Evolutionary conservation across 2,888 invertebrate species (phyloP), one percentile per base, ranked within the genome.

Genomic region (Hedya salicella): DNA sequence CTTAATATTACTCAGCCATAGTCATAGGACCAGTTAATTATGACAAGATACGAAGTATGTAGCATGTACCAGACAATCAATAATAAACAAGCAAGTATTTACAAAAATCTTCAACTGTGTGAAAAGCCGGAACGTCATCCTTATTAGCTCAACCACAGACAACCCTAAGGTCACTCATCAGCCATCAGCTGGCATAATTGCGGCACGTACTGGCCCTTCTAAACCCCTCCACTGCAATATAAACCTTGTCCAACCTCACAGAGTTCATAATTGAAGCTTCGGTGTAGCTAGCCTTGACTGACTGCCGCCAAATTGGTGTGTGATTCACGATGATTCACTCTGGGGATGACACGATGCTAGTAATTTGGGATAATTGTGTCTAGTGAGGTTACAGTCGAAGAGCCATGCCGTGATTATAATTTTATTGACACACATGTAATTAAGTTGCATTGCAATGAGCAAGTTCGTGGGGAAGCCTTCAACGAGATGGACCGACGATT

Each of bases 301-400:
- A 82, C 77, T 81, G 78, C 79, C 73, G 71, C 77, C 73, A 77
- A 79, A 81, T 81, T 81, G 77, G 76, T 77, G 77, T 75, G 75
- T 82, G 78, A 81, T 80, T 82, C 77, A 70, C 62, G 75, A 74
- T 80, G 80, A 83, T 72, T 82, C 78, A 79, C 70, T 68, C 69
- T 40, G 56, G 63, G 63, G 54, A 63, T 56, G 63, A 56, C 54
- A 40, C 48, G 56, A 40, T 42, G 39, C 3, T 14, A 17, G 39
- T 49, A 46, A 48, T 49, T 53, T 57, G 30, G 46, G 8, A 46
- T 57, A 57, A 57, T 57, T 46, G 44, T 57, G 44, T 57, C 11
- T 46, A 44, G 17, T 57, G 57, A 32, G 32, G 57, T 57, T 36
- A 36, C 36, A 36, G 36, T 36, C 36, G 36, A 9, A n/a, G 48